phyloP scores from a whole-genome alignment of 2,888 invertebrate species.

The Spialia ferax region DNA sequence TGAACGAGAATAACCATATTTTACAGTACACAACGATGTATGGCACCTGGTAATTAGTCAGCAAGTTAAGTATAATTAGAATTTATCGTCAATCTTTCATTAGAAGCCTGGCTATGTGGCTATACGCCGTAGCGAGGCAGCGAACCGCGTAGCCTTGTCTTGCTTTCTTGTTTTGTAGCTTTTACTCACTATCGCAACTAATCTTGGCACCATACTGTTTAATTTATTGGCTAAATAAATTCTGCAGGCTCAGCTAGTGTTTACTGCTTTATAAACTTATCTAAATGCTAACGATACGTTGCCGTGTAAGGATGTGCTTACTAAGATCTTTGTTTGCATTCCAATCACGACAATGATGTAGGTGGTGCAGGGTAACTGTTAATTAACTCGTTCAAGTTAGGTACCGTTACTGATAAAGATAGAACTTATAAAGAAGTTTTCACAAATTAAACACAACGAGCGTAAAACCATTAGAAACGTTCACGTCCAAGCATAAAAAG shows the following conservation, averaged over 20 bases:
- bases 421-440: constrained; percentile 2
- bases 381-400: constrained; percentile 11
- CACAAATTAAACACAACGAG: constrained; percentile 6
- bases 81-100: constrained; percentile 75
- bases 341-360: constrained; percentile 19
- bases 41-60: constrained; percentile 60
- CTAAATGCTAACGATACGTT: constrained; percentile 38
- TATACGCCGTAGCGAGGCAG: constrained; percentile 57
- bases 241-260: constrained; percentile 32
- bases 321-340: constrained; percentile 26
- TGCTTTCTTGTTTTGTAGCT: constrained; percentile 65
- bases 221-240: constrained; percentile 52
- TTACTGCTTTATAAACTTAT: constrained; percentile 35
- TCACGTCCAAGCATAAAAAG: constrained; percentile 22
- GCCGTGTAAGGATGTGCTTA: constrained; percentile 25
- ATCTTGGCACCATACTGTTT: constrained; percentile 62
- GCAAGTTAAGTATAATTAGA: constrained; percentile 71
- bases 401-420: constrained; percentile 18
- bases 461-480: constrained; percentile 11
- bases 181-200: constrained; percentile 65
- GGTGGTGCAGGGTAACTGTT: constrained; percentile 1
- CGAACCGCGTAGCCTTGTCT: constrained; percentile 64
- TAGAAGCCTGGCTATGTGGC: constrained; percentile 64
- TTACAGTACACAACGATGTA: constrained; percentile 45
- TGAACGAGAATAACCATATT: constrained; percentile 51